Conservation (phyloP, 2,113 vertebrate species). For the Nibea coibor region DNA sequence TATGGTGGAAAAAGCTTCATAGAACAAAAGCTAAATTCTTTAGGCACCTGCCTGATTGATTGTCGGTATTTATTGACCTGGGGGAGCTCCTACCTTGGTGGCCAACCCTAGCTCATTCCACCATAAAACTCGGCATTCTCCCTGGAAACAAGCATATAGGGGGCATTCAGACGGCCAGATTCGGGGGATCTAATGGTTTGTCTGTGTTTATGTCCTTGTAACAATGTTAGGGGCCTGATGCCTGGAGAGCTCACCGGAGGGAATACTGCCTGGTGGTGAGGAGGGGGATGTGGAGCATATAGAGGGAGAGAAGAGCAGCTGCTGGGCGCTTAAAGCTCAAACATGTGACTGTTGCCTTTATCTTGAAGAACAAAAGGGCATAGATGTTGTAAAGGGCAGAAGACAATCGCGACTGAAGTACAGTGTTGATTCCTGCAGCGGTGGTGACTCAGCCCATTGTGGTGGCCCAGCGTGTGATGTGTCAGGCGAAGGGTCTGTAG, state of each 20-base stretch:
- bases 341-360: constrained; percentile 86
- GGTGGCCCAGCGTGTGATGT: constrained; percentile 74
- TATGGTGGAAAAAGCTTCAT: constrained; percentile 18
- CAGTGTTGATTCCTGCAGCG: constrained; percentile 78
- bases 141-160: constrained; percentile 80
- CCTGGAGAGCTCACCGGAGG: constrained; percentile 66
- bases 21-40: constrained; percentile 47
- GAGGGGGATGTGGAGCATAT: constrained; percentile 64
- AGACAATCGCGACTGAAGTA: constrained; percentile 79
- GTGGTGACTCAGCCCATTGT: constrained; percentile 77
- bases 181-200: constrained; percentile 88
- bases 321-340: constrained; percentile 77
- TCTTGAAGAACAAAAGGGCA: constrained; percentile 80
- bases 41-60: constrained; percentile 65
- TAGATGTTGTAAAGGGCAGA: constrained; percentile 79
- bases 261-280: constrained; percentile 56
- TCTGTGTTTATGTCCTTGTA: constrained; percentile 90
- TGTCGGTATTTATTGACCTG: constrained; percentile 53
- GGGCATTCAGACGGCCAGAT: constrained; percentile 87
- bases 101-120: constrained; percentile 57
- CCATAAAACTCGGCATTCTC: constrained; percentile 58
- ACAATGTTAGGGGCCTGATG: constrained; percentile 86
- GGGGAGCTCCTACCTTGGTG: constrained; percentile 58
- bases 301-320: constrained; percentile 80
- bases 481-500: constrained; percentile 68